These are phyloP conservation scores for Trinorchestia longiramus DNA, from an alignment of 1,140 invertebrate species.

Conservation along the genomic window DNA sequence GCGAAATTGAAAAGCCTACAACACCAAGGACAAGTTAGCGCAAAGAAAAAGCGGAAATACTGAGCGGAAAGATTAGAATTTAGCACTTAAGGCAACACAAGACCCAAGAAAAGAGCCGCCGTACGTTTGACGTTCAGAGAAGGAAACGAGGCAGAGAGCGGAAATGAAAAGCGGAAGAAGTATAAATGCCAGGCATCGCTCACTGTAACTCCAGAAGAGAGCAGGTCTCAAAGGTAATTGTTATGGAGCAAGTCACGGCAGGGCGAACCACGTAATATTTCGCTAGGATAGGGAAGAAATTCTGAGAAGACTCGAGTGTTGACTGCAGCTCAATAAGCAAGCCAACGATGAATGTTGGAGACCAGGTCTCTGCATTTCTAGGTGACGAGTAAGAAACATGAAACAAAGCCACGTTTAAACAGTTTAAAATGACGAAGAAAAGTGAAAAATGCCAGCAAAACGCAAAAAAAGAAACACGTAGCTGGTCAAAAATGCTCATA, in stretches of 20 bases:
- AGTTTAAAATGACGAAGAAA: no score
- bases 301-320: not conserved
- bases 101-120: not conserved
- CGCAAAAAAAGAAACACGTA: no score
- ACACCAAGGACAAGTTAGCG: not conserved
- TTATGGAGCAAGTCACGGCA: not conserved
- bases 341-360: not conserved
- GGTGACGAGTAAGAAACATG: no score
- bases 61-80: not conserved
- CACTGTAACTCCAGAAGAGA: not conserved
- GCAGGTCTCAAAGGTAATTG: not conserved
- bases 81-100: not conserved
- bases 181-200: not conserved
- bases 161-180: slow-evolving; percentile 7
- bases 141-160: not conserved
- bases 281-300: slow-evolving; percentile 3
- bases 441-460: no score
- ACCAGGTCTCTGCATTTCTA: not conserved
- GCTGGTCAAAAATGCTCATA: no score
- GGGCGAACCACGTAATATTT: slow-evolving; percentile 1
- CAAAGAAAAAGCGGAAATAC: not conserved
- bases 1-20: not conserved
- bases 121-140: not conserved
- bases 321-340: not conserved
- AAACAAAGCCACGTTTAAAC: not conserved